These are phyloP conservation scores for Liparis tanakae DNA, from an alignment of 2,797 vertebrate genomes.

Conservation along the genomic window DNA sequence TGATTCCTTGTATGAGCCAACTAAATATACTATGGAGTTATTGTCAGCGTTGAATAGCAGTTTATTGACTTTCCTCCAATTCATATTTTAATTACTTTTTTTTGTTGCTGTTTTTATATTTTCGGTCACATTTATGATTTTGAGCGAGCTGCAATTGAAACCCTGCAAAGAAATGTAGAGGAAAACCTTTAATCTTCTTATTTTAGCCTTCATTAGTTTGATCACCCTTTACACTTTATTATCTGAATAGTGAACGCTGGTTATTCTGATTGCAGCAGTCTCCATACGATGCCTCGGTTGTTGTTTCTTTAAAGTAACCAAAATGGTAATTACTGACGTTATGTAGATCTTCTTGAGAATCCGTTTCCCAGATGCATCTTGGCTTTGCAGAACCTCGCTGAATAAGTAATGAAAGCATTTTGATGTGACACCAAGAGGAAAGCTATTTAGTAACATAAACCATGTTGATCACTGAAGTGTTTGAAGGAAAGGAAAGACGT, in stretches of 20 bases:
- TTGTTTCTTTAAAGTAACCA: background rate
- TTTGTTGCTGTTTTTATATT: background rate
- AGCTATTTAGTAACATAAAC: constrained; percentile 5
- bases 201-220: too few relatives aligned
- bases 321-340: background rate
- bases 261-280: background rate
- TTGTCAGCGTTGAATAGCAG: background rate
- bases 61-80: background rate
- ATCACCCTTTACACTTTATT: too few relatives aligned
- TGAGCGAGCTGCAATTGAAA: background rate
- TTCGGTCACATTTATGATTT: background rate
- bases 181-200: too few relatives aligned
- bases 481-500: background rate
- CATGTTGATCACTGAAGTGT: background rate
- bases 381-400: background rate
- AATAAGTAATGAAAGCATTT: constrained; percentile 36
- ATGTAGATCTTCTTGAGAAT: constrained; percentile 9
- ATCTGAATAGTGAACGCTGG: background rate
- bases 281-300: background rate
- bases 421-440: constrained; percentile 10
- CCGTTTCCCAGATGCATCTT: constrained; percentile 4
- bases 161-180: too few relatives aligned
- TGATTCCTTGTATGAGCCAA: background rate
- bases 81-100: background rate
- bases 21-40: background rate